phyloP scores from a whole-genome alignment of 2,797 vertebrate species.

The Mallotus villosus region DNA sequence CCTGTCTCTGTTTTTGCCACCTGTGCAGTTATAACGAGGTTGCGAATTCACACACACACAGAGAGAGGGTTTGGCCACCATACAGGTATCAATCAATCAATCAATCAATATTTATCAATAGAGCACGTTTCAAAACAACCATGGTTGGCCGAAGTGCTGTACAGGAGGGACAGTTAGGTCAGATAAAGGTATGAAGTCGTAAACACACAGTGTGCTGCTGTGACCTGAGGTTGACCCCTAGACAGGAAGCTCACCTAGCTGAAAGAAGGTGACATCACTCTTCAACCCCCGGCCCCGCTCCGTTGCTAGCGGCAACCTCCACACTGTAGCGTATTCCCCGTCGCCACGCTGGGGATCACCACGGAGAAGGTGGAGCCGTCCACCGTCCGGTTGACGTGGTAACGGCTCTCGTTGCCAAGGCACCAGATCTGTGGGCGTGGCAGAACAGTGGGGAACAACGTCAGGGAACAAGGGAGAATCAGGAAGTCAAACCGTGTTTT shows the following conservation, averaged over 20 bases:
- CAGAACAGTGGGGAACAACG: background rate
- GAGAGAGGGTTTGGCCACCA: background rate
- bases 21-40: no score
- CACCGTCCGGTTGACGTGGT: constrained; percentile 94
- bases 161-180: no score
- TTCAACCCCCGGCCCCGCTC: constrained; percentile 89
- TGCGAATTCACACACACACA: no score
- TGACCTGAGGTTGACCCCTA: background rate
- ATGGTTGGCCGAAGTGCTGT: background rate
- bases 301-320: constrained; percentile 91
- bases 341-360: constrained; percentile 85
- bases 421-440: constrained; percentile 88
- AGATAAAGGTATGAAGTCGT: no score
- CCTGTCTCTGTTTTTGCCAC: no score
- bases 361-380: constrained; percentile 89
- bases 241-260: constrained; percentile 83
- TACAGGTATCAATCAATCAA: background rate
- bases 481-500: no score
- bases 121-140: background rate
- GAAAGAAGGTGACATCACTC: constrained; percentile 91
- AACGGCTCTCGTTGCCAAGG: constrained; percentile 94
- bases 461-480: background rate
- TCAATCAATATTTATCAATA: background rate
- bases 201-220: no score
- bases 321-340: constrained; percentile 92